Conservation (phyloP, 2,888 invertebrate species). For the Deroplatys truncata region DNA sequence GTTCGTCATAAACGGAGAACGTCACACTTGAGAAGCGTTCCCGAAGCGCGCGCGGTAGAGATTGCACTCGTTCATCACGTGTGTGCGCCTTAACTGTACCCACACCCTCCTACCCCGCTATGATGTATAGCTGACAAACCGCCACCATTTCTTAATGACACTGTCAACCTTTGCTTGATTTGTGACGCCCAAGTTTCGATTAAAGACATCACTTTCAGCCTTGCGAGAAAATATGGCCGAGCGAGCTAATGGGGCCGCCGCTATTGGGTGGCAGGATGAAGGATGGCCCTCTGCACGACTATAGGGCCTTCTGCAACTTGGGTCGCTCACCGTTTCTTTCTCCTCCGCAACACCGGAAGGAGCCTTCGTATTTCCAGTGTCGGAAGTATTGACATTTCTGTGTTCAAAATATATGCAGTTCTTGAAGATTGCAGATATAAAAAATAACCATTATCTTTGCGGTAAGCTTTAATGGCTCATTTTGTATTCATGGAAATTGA, state of each 20-base stretch:
- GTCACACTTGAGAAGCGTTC: conserved; percentile 16
- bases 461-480: too few relatives aligned
- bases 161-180: conserved; percentile 41
- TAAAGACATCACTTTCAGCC: conserved; percentile 48
- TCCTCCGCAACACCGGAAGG: too few relatives aligned
- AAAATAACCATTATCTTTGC: too few relatives aligned
- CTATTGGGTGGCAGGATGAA: conserved; percentile 22
- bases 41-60: conserved; percentile 32
- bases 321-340: not conserved
- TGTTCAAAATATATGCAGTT: too few relatives aligned
- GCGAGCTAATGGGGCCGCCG: conserved; percentile 11
- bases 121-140: conserved; percentile 47
- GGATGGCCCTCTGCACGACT: not conserved
- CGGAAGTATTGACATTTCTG: too few relatives aligned
- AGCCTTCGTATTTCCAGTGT: too few relatives aligned
- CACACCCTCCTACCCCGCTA: conserved; percentile 25
- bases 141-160: conserved; percentile 44
- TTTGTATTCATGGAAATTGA: too few relatives aligned
- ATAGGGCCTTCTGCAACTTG: not conserved
- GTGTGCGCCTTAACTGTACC: not conserved
- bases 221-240: conserved; percentile 44
- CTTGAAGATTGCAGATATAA: too few relatives aligned
- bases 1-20: not conserved
- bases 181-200: conserved; percentile 44
- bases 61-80: conserved; percentile 46